These are phyloP conservation scores for Nephrotoma appendiculata DNA, from an alignment of 2,888 invertebrate species.

Conservation along the genomic window DNA sequence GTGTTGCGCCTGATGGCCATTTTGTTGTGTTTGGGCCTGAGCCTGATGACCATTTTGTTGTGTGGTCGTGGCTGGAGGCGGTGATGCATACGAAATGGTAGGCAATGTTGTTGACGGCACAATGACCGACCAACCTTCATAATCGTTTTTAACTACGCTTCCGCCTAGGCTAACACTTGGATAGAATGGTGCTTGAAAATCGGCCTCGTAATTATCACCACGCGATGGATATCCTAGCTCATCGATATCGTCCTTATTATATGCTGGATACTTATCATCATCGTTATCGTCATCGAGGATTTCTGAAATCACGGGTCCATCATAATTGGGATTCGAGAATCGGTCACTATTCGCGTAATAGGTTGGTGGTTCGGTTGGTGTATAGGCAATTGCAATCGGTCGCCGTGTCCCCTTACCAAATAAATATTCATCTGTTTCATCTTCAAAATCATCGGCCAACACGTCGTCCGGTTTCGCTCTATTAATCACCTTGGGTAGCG, in stretches of 20 bases:
- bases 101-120: constrained; percentile 19
- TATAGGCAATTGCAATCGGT: constrained; percentile 50
- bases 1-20: constrained; percentile 13
- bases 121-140: constrained; percentile 44
- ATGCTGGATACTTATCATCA: background rate
- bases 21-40: constrained; percentile 14
- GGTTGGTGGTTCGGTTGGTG: constrained; percentile 39
- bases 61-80: background rate
- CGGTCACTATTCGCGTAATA: constrained; percentile 17
- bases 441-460: constrained; percentile 14
- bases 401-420: constrained; percentile 35
- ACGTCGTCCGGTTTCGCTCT: constrained; percentile 19
- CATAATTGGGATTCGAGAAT: constrained; percentile 35
- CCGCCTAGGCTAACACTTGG: constrained; percentile 45
- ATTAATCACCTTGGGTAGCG: constrained; percentile 33
- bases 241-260: constrained; percentile 4
- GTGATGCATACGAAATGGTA: background rate
- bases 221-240: constrained; percentile 16
- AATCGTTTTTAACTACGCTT: constrained; percentile 33
- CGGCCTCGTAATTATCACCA: constrained; percentile 31
- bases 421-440: constrained; percentile 14
- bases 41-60: constrained; percentile 4
- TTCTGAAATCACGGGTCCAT: constrained; percentile 35
- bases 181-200: constrained; percentile 54
- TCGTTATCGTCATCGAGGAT: constrained; percentile 31